A percentile compares a stretch with the other conserved stretches of the same genome.
These are phyloP conservation scores for Xanthorhoe spadicearia DNA, from an alignment of 2,888 invertebrate species.

Conservation along the genomic window DNA sequence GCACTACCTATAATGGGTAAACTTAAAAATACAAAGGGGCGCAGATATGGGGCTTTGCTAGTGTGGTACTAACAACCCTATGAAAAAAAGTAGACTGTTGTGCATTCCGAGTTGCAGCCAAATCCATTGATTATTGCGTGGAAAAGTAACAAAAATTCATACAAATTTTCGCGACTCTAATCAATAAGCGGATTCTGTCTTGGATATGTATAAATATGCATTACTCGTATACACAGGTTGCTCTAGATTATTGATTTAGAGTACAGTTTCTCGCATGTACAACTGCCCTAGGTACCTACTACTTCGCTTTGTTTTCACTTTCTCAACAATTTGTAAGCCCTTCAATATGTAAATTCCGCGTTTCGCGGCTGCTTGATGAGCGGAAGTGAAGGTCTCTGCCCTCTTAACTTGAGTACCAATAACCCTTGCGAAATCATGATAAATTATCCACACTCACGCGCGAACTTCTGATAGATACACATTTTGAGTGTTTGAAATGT, in stretches of 20 bases:
- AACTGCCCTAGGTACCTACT: conserved; percentile 1
- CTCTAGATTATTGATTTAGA: conserved; percentile 5
- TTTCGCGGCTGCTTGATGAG: conserved; percentile 56
- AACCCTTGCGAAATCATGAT: conserved; percentile 82
- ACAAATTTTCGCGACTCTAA: no score
- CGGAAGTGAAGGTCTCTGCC: conserved; percentile 59
- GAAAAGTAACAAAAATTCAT: no score
- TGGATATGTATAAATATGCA: not conserved
- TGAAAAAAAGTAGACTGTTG: no score
- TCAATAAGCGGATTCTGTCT: no score
- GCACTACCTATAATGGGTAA: no score
- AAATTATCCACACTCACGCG: conserved; percentile 82
- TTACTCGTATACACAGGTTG: not conserved
- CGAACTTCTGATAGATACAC: conserved; percentile 62
- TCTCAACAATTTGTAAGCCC: conserved; percentile 68
- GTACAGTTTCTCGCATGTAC: conserved; percentile 1
- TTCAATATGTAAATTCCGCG: conserved; percentile 74
- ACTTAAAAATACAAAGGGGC: no score
- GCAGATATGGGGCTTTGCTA: no score
- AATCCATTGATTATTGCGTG: no score
- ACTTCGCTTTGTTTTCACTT: conserved; percentile 41
- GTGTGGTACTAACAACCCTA: no score
- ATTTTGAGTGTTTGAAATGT: conserved; percentile 42
- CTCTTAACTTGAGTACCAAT: conserved; percentile 73
- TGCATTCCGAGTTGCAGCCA: no score